Evolutionary conservation across 2,888 invertebrate species (phyloP), one percentile per base, ranked within the genome.

Genomic region (Cetonia aurata): DNA sequence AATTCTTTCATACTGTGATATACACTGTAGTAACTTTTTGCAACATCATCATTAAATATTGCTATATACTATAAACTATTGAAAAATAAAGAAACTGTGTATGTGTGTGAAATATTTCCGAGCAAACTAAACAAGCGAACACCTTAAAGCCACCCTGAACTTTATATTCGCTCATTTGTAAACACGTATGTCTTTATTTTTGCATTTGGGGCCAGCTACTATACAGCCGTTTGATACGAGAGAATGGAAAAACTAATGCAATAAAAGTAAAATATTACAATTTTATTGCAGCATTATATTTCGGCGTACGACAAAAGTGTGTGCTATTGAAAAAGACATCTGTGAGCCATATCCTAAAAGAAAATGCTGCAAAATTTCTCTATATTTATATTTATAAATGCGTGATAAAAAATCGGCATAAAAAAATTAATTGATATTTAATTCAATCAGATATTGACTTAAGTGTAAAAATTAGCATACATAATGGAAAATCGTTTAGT

Each of bases 261-360:
- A 60, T 65, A 65, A 65, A 52, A 62, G 48, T 62, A 62, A 62
- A 48, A 48, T 62, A 62, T 48, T 37, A 62, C 48, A 48, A 62
- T 50, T 62, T 62, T 62, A 62, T 62, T 62, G 33, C 17, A 15
- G 48, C 62, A 33, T 48, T 48, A 62, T 48, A 48, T 62, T 48
- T 62, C 48, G 33, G n/a, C 48, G 33, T 37, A 17, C 62, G n/a
- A n/a, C 12, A 31, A 33, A 17, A 50, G 13, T 65, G 62, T 50
- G 62, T 50, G 62, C 62, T 50, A 65, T 65, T 65, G 62, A 50
- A 65, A 65, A 65, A 17, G 17, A 37, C 62, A 65, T 48, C 62
- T 65, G 62, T 13, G 62, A 31, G 50, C 62, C 6, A 37, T n/a
- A 65, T 41, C 48, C 50, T 65, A 65, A 50, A 65, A 52, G 37